phyloP scores from a whole-genome alignment of 2,888 invertebrate species.

The Cenopis cana region DNA sequence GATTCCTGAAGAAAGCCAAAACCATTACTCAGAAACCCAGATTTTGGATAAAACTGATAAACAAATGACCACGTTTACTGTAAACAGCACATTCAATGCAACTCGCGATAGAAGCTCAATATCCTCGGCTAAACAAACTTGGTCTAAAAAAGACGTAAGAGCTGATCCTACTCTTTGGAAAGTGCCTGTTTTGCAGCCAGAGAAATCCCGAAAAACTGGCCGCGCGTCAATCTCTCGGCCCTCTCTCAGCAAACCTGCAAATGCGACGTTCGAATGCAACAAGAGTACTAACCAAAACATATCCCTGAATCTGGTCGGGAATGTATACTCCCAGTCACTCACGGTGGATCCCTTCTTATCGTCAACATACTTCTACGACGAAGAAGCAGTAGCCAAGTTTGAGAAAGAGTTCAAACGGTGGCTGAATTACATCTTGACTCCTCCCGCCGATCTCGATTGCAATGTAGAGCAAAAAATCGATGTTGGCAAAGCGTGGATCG shows the following conservation, averaged over 20 bases:
- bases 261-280: constrained; percentile 65
- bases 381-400: constrained; percentile 88
- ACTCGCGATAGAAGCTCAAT: constrained; percentile 54
- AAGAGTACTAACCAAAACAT: constrained; percentile 77
- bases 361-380: constrained; percentile 88
- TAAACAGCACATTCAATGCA: constrained; percentile 77
- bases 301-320: constrained; percentile 69
- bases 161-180: constrained; percentile 75
- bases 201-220: constrained; percentile 60
- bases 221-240: constrained; percentile 48
- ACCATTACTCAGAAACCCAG: constrained; percentile 68
- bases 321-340: constrained; percentile 77
- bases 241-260: constrained; percentile 48
- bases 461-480: constrained; percentile 87
- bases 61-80: constrained; percentile 71
- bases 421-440: constrained; percentile 91
- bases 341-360: constrained; percentile 89
- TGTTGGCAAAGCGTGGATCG: constrained; percentile 90
- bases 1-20: constrained; percentile 79
- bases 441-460: constrained; percentile 89
- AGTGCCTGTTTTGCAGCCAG: constrained; percentile 62
- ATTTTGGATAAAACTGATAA: constrained; percentile 64
- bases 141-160: constrained; percentile 74
- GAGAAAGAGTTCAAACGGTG: constrained; percentile 90
- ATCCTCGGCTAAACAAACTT: constrained; percentile 60